These are phyloP conservation scores for Lepidonotus clava DNA, from an alignment of 2,888 invertebrate genomes.

Conservation along the genomic window DNA sequence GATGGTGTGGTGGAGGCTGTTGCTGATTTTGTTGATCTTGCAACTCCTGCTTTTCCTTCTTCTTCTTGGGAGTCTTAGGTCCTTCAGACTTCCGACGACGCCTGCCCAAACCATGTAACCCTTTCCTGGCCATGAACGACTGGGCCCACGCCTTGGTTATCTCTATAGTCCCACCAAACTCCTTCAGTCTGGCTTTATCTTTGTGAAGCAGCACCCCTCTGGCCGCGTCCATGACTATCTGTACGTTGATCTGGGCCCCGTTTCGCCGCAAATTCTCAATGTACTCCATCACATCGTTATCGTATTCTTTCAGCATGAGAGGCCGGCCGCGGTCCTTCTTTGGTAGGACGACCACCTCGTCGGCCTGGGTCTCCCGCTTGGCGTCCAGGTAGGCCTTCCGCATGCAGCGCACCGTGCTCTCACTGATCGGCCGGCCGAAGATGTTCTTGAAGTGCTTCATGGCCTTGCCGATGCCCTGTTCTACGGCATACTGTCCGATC, in stretches of 20 bases:
- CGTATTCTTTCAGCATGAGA: slow-evolving; percentile 56
- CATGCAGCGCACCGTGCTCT: slow-evolving; percentile 49
- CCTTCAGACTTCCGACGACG: slow-evolving; percentile 25
- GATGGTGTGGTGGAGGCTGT: background rate
- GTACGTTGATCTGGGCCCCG: slow-evolving; percentile 47
- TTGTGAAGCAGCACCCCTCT: slow-evolving; percentile 55
- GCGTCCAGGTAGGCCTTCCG: slow-evolving; percentile 35
- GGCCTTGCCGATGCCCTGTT: slow-evolving; percentile 45
- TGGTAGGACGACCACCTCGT: slow-evolving; percentile 42
- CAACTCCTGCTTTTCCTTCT: background rate
- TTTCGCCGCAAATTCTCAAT: slow-evolving; percentile 42
- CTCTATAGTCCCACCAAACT: slow-evolving; percentile 35
- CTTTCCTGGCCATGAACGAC: slow-evolving; percentile 41
- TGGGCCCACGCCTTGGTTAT: slow-evolving; percentile 46
- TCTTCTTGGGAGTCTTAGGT: slow-evolving; percentile 22
- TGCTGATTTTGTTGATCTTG: background rate
- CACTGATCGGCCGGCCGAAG: slow-evolving; percentile 31
- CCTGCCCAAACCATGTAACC: slow-evolving; percentile 28
- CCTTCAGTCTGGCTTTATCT: slow-evolving; percentile 53
- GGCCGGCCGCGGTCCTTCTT: slow-evolving; percentile 54
- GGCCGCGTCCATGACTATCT: slow-evolving; percentile 56
- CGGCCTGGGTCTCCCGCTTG: slow-evolving; percentile 36
- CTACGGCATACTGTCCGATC: slow-evolving; percentile 41
- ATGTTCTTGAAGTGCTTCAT: slow-evolving; percentile 41
- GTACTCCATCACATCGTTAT: slow-evolving; percentile 52